These are phyloP conservation scores for Platerodrilus igneus DNA, from an alignment of 2,888 invertebrate genomes.

Conservation along the genomic window DNA sequence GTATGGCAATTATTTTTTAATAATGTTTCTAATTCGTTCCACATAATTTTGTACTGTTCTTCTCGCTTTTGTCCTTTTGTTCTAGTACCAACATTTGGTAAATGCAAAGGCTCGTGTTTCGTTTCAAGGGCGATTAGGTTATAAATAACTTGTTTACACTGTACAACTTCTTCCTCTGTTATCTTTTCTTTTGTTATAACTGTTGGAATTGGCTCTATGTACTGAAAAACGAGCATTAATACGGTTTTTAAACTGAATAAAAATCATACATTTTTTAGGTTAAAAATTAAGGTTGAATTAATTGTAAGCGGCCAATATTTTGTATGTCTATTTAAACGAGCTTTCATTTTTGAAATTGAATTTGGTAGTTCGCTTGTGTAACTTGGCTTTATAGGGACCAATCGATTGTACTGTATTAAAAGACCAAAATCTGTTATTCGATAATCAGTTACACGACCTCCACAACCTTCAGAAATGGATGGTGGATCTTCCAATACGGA, in stretches of 20 bases:
- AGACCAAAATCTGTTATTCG: slow-evolving; percentile 80
- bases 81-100: slow-evolving; percentile 65
- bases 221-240: slow-evolving; percentile 48
- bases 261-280: slow-evolving; percentile 63
- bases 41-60: slow-evolving; percentile 87
- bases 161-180: slow-evolving; percentile 78
- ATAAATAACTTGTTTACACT: slow-evolving; percentile 81
- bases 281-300: slow-evolving; percentile 82
- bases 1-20: slow-evolving; percentile 75
- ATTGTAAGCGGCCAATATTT: slow-evolving; percentile 88
- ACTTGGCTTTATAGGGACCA: slow-evolving; percentile 64
- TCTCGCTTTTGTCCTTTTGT: slow-evolving; percentile 62
- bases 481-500: slow-evolving; percentile 92
- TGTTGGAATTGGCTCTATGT: slow-evolving; percentile 74
- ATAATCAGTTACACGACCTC: slow-evolving; percentile 92
- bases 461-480: slow-evolving; percentile 90
- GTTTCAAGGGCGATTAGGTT: slow-evolving; percentile 76
- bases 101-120: slow-evolving; percentile 74
- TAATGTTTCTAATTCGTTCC: slow-evolving; percentile 83
- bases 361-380: slow-evolving; percentile 46
- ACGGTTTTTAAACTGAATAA: neutral
- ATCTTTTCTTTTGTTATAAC: slow-evolving; percentile 78
- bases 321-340: slow-evolving; percentile 70
- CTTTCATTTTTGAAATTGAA: slow-evolving; percentile 62
- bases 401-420: slow-evolving; percentile 77